phyloP scores from a whole-genome alignment of 2,797 vertebrate genomes.

The Urocyon cinereoargenteus region DNA sequence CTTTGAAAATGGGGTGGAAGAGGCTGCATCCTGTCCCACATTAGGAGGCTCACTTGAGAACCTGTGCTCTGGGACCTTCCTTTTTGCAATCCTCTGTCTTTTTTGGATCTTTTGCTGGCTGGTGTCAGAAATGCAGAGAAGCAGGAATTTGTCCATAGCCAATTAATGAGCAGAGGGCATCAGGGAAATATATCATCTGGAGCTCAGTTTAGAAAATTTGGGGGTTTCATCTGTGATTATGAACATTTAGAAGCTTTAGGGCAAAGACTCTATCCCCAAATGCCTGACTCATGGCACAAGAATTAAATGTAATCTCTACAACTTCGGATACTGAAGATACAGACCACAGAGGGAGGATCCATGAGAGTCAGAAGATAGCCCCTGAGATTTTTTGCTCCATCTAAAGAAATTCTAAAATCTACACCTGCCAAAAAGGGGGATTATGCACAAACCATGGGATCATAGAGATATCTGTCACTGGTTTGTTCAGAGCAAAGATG shows the following conservation, averaged over 20 bases:
- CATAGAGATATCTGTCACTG: background rate
- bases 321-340: background rate
- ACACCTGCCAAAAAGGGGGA: background rate
- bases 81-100: background rate
- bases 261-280: background rate
- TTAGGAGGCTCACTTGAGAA: background rate
- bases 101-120: background rate
- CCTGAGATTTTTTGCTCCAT: background rate
- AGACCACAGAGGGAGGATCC: background rate
- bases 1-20: background rate
- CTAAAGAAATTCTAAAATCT: background rate
- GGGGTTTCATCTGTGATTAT: background rate
- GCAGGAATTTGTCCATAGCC: background rate
- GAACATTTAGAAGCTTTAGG: background rate
- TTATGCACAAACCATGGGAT: background rate
- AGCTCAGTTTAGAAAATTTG: background rate
- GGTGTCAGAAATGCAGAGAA: background rate
- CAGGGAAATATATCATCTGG: background rate
- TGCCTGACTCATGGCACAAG: background rate
- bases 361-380: background rate
- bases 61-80: background rate
- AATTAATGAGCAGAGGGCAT: background rate
- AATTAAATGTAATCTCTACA: background rate
- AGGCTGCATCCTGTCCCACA: too few species aligned
- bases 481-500: background rate